These are phyloP conservation scores for Hydractinia echinata DNA, from an alignment of 30 jellyfish, hydroid and myxozoan species.

Conservation along the genomic window DNA sequence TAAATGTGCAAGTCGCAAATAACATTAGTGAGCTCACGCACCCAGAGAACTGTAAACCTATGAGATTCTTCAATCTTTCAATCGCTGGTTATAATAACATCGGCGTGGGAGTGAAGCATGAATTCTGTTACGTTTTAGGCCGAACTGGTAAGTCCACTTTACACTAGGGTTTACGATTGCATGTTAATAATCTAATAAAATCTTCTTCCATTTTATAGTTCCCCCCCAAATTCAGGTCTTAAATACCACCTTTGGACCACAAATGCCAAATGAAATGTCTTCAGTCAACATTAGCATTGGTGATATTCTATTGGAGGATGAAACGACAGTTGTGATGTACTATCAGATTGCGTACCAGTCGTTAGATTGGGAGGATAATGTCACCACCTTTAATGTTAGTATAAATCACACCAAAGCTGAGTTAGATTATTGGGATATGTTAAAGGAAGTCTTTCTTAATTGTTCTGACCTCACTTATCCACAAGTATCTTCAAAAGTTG, in stretches of 20 bases:
- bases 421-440: not conserved
- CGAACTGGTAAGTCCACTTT: not conserved
- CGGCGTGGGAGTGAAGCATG: not conserved
- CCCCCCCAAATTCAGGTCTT: not conserved
- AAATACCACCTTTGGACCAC: slow-evolving; percentile 5
- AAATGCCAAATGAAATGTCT: not conserved
- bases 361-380: not conserved
- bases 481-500: not conserved
- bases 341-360: not conserved
- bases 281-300: not conserved
- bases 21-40: too few relatives aligned
- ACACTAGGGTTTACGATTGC: too few relatives aligned
- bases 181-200: not conserved
- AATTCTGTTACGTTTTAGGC: not conserved
- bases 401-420: not conserved
- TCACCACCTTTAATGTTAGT: not conserved
- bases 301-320: not conserved
- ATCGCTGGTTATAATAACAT: not conserved
- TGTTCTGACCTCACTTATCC: not conserved
- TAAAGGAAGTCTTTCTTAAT: not conserved
- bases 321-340: not conserved
- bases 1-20: not conserved
- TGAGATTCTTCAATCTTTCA: not conserved
- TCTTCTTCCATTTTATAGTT: not conserved
- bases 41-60: not conserved